Percentiles rank a stretch among this genome's conserved stretches.
Conservation (phyloP, 2,888 invertebrate species). For the Sturmia bella region DNA sequence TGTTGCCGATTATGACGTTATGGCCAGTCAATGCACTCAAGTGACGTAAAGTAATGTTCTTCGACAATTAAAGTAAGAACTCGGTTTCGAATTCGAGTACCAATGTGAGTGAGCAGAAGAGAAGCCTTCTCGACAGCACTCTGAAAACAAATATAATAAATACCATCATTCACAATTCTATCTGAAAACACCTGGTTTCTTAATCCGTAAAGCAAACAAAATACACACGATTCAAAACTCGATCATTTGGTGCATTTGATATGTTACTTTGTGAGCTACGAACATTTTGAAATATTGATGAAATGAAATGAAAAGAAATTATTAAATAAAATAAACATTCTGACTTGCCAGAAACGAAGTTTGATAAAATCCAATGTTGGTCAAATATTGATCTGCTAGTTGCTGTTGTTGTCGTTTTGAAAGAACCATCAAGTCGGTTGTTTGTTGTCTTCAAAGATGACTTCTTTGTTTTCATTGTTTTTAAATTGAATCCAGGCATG, state of each 20-base stretch:
- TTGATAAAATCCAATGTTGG: too few relatives aligned
- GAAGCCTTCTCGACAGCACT: too few relatives aligned
- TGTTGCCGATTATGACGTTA: too few relatives aligned
- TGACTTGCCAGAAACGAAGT: not conserved
- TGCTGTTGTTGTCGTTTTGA: not conserved
- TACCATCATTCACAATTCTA: not conserved
- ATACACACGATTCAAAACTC: conserved; percentile 25
- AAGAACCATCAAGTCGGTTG: not conserved
- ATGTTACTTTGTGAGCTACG: not conserved
- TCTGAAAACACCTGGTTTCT: conserved; percentile 36
- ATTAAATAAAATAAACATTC: conserved; percentile 20
- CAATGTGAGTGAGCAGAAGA: too few relatives aligned
- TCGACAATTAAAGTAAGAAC: too few relatives aligned
- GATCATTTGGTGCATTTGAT: conserved; percentile 41
- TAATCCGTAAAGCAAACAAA: conserved; percentile 59
- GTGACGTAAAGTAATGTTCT: too few relatives aligned
- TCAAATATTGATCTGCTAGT: too few relatives aligned
- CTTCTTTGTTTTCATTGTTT: conserved; percentile 36
- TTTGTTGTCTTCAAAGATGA: conserved; percentile 33
- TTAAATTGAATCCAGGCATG: conserved; percentile 55
- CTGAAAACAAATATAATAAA: not conserved
- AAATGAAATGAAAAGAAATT: conserved; percentile 9
- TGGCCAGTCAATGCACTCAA: too few relatives aligned
- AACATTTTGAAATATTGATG: conserved; percentile 1
- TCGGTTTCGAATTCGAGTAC: too few relatives aligned